Evolutionary conservation across 2,797 vertebrate genomes (phyloP), one percentile per base, ranked within the genome.

Genomic region (Tragelaphus eurycerus): DNA sequence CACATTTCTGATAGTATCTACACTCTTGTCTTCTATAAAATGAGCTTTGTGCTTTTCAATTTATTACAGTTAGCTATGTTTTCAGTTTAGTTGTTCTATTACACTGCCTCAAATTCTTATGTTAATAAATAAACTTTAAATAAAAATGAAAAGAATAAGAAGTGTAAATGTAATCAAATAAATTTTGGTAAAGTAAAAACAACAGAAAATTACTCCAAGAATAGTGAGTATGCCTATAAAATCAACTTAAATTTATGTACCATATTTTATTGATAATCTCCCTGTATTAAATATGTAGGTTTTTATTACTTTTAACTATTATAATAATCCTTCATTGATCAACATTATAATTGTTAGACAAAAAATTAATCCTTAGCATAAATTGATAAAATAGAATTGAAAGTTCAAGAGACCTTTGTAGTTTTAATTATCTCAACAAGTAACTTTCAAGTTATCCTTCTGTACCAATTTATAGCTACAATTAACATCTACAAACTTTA

Each of bases 341-440:
- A 94, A 85, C 15, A 81, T 64, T 83, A 13, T 79, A 94, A 43
- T 25, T 59, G 6, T 57, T 43, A 85, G 76, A 84, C 10, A 83
- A 92, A 93, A 97, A 67, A 38, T 21, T 82, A 82, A 92, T 60
- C 9, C 60, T 12, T 54, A 76, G 1, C 55, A 78, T 67, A 94
- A 92, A 90, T 83, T 90, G 31, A 60, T 94, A 90, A 93, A 84
- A 87, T 97, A 95, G 89, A 97, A 90, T 71, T 81, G 14, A 16
- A 92, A 76, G 3, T 81, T 81, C 10, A 78, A 87, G 86, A 92
- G 82, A 91, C 29, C 94, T 96, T 95, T 95, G 88, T 6, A 71
- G 55, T 79, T 95, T 96, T 91, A 90, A 89, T 97, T 95, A 95
- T 87, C 57, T 92, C 95, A 71, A 90, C 76, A 88, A 96, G 88